Base-by-base conservation (phyloP, 2,888 invertebrate genomes). In the Erynnis tages region DNA sequence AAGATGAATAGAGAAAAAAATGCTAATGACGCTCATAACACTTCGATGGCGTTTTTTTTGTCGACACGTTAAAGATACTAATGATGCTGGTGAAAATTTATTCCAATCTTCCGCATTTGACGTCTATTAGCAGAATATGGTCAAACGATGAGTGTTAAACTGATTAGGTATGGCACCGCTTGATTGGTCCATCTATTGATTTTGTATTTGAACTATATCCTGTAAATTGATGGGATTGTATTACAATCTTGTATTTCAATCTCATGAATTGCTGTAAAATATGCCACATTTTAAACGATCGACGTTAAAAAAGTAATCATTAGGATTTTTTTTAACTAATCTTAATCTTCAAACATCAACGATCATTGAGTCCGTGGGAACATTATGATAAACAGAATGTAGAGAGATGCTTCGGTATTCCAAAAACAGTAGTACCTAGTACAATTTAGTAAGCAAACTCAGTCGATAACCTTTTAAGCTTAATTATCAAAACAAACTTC, bases 401-500 rank as follows among this genome's bases (percentile, higher is more conserved):
- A 6, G 8, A 21, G 13, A 45, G 10, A 30, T 34, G 6, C 16
- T 7, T n/a, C 3, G 29, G 7, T 5, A 21, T 6, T 21, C 4
- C 7, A 25, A 37, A 3, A 37, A 19, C 11, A 34, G 21, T 23
- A 25, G 0, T 4, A n/a, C n/a, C n/a, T n/a, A 25, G 25, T 16
- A 34, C 17, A 19, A 32, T 45, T 45, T 14, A 47, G 17, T 13
- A 1, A 29, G 6, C 29, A 40, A 21, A 30, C 23, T 48, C 2
- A 21, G 21, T 25, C 30, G 13, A 29, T 43, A 44, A 37, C 29
- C 50, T 43, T 50, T 50, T 50, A 43, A 21, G 35, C 37, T 19
- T 37, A 37, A 50, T 50, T 14, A 44, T 29, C 13, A 37, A 35
- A 29, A 52, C 30, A 52, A 44, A 52, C 50, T 52, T 50, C 27